These are phyloP conservation scores for Drosophila melanica DNA, from an alignment of 1,140 invertebrate genomes.

Conservation along the genomic window DNA sequence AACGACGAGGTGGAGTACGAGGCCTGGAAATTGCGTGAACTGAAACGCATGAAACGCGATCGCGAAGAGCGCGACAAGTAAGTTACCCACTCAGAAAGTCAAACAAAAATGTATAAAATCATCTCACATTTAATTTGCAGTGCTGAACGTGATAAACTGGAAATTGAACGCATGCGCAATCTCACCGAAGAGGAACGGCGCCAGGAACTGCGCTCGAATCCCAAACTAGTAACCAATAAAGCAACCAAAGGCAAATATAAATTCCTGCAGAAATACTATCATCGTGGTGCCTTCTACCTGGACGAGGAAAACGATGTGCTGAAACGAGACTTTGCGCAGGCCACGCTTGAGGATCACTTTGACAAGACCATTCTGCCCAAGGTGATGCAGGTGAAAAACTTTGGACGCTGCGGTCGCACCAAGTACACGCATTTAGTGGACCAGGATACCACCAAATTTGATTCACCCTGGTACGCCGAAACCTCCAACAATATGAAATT, in stretches of 20 bases:
- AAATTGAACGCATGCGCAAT: conserved; percentile 95
- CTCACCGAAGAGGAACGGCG: conserved; percentile 98
- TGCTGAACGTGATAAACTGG: conserved; percentile 93
- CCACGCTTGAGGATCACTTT: conserved; percentile 99
- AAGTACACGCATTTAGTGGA: conserved; percentile 99
- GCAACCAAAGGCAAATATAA: conserved; percentile 99
- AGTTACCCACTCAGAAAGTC: conserved; percentile 77
- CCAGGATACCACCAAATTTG: conserved; percentile 99
- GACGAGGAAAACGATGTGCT: conserved; percentile 97
- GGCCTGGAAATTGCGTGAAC: conserved; percentile 97
- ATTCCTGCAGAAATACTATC: conserved; percentile 99
- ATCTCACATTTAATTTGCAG: conserved; percentile 80
- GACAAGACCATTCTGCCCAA: conserved; percentile 99
- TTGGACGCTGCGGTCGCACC: conserved; percentile 98
- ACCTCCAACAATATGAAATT: conserved; percentile 94
- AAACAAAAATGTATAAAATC: neutral
- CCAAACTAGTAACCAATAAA: conserved; percentile 97
- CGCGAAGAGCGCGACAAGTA: conserved; percentile 96
- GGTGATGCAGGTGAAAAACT: conserved; percentile 99
- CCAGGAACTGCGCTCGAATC: conserved; percentile 95
- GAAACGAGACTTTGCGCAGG: conserved; percentile 97
- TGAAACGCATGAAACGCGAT: conserved; percentile 97
- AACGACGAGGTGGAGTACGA: conserved; percentile 99
- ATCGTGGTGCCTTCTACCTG: conserved; percentile 99
- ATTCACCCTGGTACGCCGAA: conserved; percentile 98